Percentiles rank a stretch among this genome's conserved stretches.
These are phyloP conservation scores for Abrostola tripartita DNA, from an alignment of 2,888 invertebrate genomes.

Conservation along the genomic window DNA sequence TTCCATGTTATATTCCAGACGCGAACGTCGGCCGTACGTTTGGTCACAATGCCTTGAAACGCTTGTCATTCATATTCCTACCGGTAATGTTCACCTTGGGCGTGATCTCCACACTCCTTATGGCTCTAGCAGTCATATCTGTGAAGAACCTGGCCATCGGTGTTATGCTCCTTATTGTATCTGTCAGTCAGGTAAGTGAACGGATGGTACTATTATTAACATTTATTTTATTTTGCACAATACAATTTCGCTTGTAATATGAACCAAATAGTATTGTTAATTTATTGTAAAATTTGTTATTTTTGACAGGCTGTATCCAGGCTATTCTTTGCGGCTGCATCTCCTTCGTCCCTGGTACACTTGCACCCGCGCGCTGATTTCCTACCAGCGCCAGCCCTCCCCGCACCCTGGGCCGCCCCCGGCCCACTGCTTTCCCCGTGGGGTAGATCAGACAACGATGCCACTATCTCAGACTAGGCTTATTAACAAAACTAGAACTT, in stretches of 20 bases:
- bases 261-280: too few relatives aligned
- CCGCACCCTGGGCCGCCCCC: conserved; percentile 80
- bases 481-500: not conserved
- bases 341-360: conserved; percentile 80
- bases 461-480: conserved; percentile 75
- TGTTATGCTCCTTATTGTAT: conserved; percentile 89
- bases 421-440: conserved; percentile 82
- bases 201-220: too few relatives aligned
- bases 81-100: conserved; percentile 93
- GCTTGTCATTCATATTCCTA: conserved; percentile 91
- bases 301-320: conserved; percentile 79
- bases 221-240: too few relatives aligned
- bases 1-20: conserved; percentile 62
- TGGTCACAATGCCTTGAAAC: conserved; percentile 91
- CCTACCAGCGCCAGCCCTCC: conserved; percentile 76
- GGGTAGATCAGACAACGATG: conserved; percentile 82
- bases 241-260: too few relatives aligned
- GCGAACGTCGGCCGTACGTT: conserved; percentile 90
- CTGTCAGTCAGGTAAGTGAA: conserved; percentile 87
- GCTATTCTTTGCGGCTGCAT: conserved; percentile 74
- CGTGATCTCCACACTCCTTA: conserved; percentile 91
- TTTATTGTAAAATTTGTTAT: not conserved
- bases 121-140: conserved; percentile 91
- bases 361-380: conserved; percentile 82
- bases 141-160: conserved; percentile 93